Percentiles rank a stretch among this genome's conserved stretches.
Evolutionary conservation across 2,113 vertebrate species (phyloP).

Genomic region (Anas platyrhynchos): DNA sequence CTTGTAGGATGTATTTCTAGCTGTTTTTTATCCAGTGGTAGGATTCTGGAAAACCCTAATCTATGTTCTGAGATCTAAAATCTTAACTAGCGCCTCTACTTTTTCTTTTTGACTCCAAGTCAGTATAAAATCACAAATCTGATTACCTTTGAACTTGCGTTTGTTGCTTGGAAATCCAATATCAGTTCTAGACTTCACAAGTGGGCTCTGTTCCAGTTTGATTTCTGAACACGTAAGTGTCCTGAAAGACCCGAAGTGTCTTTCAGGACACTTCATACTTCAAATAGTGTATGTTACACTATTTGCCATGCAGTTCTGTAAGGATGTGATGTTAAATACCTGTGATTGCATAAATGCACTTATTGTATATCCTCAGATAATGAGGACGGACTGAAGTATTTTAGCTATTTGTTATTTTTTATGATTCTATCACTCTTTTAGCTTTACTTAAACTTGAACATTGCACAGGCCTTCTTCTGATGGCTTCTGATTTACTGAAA

Average conservation of each 20-base stretch:
- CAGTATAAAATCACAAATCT: neutral
- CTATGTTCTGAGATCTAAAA: neutral
- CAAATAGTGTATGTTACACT: neutral
- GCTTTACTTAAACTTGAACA: neutral
- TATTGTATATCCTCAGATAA: neutral
- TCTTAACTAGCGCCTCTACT: neutral
- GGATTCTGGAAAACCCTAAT: neutral
- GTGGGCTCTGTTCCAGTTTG: neutral
- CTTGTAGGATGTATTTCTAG: neutral
- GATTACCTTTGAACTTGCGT: neutral
- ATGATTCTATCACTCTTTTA: neutral
- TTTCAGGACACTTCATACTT: no score
- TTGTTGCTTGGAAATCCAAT: neutral
- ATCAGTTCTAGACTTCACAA: neutral
- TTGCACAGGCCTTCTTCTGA: neutral
- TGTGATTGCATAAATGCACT: accelerated
- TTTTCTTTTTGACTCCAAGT: neutral
- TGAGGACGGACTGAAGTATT: neutral
- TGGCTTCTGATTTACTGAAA: neutral
- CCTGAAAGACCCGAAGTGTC: neutral
- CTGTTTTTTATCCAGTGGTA: neutral
- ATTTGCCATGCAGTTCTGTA: neutral
- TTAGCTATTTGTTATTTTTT: neutral
- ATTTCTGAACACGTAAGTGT: neutral
- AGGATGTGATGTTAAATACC: neutral